Evolutionary conservation across 2,888 invertebrate species (phyloP).

Genomic region (Syrista parreyssii): DNA sequence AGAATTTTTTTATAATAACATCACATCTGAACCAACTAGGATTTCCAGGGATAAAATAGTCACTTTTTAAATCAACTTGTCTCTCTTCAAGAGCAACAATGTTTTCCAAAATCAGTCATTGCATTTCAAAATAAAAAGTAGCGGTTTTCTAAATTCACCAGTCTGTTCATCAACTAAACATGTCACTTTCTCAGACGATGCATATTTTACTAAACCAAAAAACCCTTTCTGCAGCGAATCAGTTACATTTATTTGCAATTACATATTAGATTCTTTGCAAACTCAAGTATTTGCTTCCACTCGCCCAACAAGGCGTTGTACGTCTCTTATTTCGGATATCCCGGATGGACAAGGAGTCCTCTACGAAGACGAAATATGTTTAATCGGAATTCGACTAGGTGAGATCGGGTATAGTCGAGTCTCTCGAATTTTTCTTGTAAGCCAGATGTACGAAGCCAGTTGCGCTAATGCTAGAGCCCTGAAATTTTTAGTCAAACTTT

Average conservation of each 20-base stretch:
- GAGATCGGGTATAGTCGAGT: constrained; percentile 37
- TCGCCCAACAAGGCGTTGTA: constrained; percentile 59
- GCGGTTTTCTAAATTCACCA: background rate
- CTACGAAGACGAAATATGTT: constrained; percentile 46
- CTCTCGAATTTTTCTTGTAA: background rate
- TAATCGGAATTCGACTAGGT: constrained; percentile 57
- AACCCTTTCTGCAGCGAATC: no score
- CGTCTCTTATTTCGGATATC: constrained; percentile 55
- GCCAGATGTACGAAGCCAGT: background rate
- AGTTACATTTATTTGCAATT: constrained; percentile 24
- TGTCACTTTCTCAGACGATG: background rate
- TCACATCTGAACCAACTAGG: no score
- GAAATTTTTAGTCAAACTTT: no score
- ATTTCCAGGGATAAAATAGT: no score
- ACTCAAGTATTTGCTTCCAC: constrained; percentile 56
- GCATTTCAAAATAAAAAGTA: background rate
- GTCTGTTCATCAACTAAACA: background rate
- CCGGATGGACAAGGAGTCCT: constrained; percentile 49
- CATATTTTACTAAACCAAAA: no score
- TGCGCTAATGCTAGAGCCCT: background rate
- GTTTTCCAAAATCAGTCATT: no score
- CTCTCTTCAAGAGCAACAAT: no score
- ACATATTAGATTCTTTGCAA: constrained; percentile 55
- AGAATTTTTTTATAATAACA: no score
- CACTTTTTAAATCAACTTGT: no score